Base-by-base conservation (phyloP, 2,888 invertebrate genomes). In the Nycteola revayana region DNA sequence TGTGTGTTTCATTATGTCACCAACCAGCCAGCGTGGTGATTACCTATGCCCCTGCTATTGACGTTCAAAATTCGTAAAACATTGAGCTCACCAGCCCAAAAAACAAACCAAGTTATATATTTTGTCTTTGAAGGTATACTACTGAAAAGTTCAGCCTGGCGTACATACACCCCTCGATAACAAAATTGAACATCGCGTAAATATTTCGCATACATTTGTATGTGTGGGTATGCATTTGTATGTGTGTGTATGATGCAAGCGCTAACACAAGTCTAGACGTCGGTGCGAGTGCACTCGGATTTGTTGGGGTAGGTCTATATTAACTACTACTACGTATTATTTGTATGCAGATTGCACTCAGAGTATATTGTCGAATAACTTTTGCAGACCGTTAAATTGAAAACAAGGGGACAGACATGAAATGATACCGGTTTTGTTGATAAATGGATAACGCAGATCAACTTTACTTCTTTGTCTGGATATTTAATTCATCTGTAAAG, bases 111-210 rank as follows among this genome's bases (percentile, higher is more conserved):
- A 28, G 32, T 29, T 21, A 6, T 24, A 36, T 31, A 14, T 25
- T 37, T 35, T 38, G 41, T 42, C 46, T 42, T 54, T 54, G 54
- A 46, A 14, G 34, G 21, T 27, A 44, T 36, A 20, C 28, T 33
- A 23, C 41, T 46, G 39, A 54, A 55, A 49, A 54, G 42, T 57
- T 46, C 28, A 44, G 23, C 43, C 36, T 21, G 25, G 36, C 43
- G 57, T 42, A 49, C 41, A 40, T 21, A 18, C 23, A 36, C 46
- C 62, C 65, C 60, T 58, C 60, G 42, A 71, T 61, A 61, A 59
- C 59, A 66, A 68, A 78, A 80, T 72, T 75, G 75, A 71, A 72
- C 60, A 67, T 65, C 57, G 50, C 66, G 65, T 70, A 73, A 60
- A 65, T 60, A 51, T 38, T 29, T 36, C 34, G 47, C 58, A 45